phyloP scores from a whole-genome alignment of 2,113 vertebrate genomes.

The Calonectris borealis region DNA sequence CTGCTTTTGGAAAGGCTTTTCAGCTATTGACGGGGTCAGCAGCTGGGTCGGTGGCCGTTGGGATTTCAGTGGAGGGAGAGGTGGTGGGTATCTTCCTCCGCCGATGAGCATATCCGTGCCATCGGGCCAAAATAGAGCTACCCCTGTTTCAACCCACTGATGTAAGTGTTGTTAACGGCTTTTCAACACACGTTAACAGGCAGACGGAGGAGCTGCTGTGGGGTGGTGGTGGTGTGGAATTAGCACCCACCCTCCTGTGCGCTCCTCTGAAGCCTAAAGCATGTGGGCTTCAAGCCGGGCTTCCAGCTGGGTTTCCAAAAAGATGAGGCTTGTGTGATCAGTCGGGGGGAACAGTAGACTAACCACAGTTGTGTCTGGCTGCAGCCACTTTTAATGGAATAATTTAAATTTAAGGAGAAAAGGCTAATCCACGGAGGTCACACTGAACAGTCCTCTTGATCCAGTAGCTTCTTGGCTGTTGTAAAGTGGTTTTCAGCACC shows the following conservation, averaged over 20 bases:
- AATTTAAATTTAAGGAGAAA: slow-evolving; percentile 14
- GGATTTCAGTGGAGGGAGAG: neutral
- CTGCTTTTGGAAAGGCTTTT: slow-evolving; percentile 50
- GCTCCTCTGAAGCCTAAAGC: neutral
- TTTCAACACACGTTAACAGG: neutral
- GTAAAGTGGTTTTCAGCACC: neutral
- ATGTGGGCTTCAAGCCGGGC: neutral
- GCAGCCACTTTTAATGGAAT: neutral
- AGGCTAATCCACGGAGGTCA: neutral
- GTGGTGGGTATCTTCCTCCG: neutral
- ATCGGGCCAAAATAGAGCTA: neutral
- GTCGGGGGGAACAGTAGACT: neutral
- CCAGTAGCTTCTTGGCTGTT: neutral
- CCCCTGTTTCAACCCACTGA: neutral
- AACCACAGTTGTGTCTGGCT: neutral
- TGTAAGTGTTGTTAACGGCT: neutral
- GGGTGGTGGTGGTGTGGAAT: neutral
- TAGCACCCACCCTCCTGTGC: neutral
- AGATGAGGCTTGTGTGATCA: neutral
- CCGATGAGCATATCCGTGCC: rapidly evolving
- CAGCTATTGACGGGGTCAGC: neutral
- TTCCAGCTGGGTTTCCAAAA: neutral
- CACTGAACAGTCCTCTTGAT: neutral
- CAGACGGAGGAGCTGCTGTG: neutral
- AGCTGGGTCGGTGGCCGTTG: neutral